Percentiles rank a stretch among this genome's conserved stretches.
Evolutionary conservation across 2,797 vertebrate species (phyloP).

Genomic region (Pseudochromis fuscus): DNA sequence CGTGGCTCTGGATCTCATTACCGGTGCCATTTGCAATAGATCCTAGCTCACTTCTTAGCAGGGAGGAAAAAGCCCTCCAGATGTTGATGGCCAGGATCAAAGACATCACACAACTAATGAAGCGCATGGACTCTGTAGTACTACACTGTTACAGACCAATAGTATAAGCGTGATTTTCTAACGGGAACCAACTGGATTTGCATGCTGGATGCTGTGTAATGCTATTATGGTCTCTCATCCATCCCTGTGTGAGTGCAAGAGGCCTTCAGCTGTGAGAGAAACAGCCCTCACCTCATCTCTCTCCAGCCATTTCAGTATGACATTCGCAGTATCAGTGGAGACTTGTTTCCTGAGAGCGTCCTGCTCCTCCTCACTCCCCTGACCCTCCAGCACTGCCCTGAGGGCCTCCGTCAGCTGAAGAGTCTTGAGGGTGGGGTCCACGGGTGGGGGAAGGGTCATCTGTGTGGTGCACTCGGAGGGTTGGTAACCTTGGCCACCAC

Average conservation of each 20-base stretch:
- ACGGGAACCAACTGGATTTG: background rate
- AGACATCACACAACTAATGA: constrained; percentile 49
- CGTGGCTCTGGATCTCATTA: constrained; percentile 84
- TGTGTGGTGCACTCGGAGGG: constrained; percentile 23
- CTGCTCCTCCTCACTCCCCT: constrained; percentile 83
- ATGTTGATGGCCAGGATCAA: constrained; percentile 71
- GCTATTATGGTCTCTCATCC: background rate
- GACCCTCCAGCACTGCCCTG: constrained; percentile 84
- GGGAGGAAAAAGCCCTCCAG: constrained; percentile 68
- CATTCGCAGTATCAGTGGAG: constrained; percentile 82
- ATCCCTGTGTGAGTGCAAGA: background rate
- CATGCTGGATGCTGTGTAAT: constrained; percentile 8
- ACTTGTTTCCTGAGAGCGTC: constrained; percentile 85
- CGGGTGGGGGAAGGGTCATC: constrained; percentile 67
- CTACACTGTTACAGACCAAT: background rate
- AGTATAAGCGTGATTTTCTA: background rate
- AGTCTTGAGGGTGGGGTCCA: constrained; percentile 83
- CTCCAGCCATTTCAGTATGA: constrained; percentile 87
- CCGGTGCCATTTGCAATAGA: constrained; percentile 48
- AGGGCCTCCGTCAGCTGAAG: constrained; percentile 90
- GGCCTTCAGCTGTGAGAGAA: background rate
- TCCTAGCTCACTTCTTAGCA: constrained; percentile 57
- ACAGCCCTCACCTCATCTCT: constrained; percentile 84
- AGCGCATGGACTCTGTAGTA: constrained; percentile 22
- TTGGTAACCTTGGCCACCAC: constrained; percentile 24